Evolutionary conservation across 2,113 vertebrate species (phyloP).

Genomic region (Canis aureus): DNA sequence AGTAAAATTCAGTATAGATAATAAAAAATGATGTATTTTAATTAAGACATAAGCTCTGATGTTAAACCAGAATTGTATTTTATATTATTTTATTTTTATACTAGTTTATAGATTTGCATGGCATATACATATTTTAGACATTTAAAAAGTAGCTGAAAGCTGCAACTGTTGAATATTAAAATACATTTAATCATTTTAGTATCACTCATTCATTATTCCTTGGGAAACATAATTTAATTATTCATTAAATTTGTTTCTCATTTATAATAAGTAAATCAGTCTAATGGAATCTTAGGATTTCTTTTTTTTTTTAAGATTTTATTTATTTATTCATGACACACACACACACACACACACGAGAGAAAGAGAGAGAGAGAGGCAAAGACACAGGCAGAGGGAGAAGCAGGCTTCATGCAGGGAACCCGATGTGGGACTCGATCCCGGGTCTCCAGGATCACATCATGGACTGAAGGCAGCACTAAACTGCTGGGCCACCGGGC

Average conservation of each 20-base stretch:
- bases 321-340: too few species aligned
- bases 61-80: background rate
- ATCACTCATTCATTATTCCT: slow-evolving; percentile 19
- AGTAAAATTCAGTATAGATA: slow-evolving; percentile 13
- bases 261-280: slow-evolving; percentile 44
- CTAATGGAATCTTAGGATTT: background rate
- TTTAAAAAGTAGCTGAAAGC: background rate
- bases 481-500: too few species aligned
- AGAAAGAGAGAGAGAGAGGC: too few species aligned
- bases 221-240: slow-evolving; percentile 37
- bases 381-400: too few species aligned
- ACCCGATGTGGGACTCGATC: too few species aligned
- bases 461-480: too few species aligned
- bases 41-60: slow-evolving; percentile 25
- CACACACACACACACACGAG: too few species aligned
- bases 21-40: slow-evolving; percentile 63
- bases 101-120: slow-evolving; percentile 33
- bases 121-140: slow-evolving; percentile 36
- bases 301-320: background rate
- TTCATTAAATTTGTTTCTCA: slow-evolving; percentile 42
- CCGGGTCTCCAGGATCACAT: too few species aligned
- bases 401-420: too few species aligned
- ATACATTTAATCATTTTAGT: slow-evolving; percentile 46
- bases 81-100: slow-evolving; percentile 46
- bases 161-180: slow-evolving; percentile 55